Evolutionary conservation across 2,113 vertebrate genomes (phyloP).

Genomic region (Strix aluco): DNA sequence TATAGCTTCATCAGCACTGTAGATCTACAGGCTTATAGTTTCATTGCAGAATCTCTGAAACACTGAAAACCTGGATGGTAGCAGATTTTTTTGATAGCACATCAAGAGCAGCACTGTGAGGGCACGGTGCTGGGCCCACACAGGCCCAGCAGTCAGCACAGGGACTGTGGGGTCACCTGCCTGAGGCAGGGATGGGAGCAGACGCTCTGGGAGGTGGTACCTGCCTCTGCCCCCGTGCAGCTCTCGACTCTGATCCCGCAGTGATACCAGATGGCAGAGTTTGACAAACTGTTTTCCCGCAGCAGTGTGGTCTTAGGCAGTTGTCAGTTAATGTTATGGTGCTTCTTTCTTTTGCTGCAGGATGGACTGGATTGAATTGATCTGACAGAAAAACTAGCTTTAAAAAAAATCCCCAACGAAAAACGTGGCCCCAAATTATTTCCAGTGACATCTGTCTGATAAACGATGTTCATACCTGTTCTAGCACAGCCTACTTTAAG

Average conservation of each 20-base stretch:
- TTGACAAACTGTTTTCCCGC: background rate
- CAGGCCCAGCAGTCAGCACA: background rate
- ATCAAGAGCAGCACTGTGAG: background rate
- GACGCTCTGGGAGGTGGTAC: background rate
- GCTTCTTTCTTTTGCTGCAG: background rate
- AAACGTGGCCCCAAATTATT: background rate
- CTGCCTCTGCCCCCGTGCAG: background rate
- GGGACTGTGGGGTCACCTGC: background rate
- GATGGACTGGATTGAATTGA: background rate
- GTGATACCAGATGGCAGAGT: too few relatives aligned
- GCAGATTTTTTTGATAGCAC: background rate
- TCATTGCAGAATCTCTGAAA: background rate
- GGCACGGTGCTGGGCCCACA: accelerated
- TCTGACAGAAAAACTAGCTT: background rate
- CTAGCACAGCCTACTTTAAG: background rate
- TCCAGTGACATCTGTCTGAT: background rate
- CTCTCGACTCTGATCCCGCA: accelerated
- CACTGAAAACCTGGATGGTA: background rate
- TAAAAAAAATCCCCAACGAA: background rate
- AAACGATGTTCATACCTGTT: background rate
- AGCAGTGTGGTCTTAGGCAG: background rate
- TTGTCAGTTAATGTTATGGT: background rate
- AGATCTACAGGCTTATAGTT: background rate
- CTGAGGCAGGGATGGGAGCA: background rate
- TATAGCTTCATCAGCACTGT: background rate